A percentile compares a stretch with the other conserved stretches of the same genome.
phyloP scores from a whole-genome alignment of 2,797 vertebrate species.

The Harpagifer antarcticus region DNA sequence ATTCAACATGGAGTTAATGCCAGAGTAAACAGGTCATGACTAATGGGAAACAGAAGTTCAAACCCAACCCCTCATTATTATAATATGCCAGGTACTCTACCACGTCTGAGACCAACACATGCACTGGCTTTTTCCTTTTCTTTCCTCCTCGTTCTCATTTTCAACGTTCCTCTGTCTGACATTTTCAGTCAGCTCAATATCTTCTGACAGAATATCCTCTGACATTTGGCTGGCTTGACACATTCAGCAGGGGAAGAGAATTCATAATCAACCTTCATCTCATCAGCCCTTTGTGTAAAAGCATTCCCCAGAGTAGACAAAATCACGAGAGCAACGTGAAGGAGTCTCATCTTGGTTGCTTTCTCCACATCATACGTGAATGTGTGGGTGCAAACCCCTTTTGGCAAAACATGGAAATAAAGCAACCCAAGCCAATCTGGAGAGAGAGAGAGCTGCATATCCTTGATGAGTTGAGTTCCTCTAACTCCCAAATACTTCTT shows the following conservation, averaged over 20 bases:
- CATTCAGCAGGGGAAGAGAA: constrained; percentile 67
- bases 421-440: constrained; percentile 36
- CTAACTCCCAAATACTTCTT: constrained; percentile 48
- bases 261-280: constrained; percentile 71
- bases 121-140: constrained; percentile 49
- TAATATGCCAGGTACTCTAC: constrained; percentile 46
- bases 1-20: constrained; percentile 29
- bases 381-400: constrained; percentile 64
- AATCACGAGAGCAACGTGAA: constrained; percentile 42
- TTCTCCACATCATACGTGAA: constrained; percentile 41
- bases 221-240: constrained; percentile 79
- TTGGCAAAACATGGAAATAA: constrained; percentile 60
- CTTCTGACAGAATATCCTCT: constrained; percentile 77
- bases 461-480: constrained; percentile 60
- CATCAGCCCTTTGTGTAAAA: constrained; percentile 61
- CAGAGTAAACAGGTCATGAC: constrained; percentile 61
- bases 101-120: constrained; percentile 34
- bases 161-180: constrained; percentile 71
- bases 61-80: constrained; percentile 32
- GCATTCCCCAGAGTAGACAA: constrained; percentile 42
- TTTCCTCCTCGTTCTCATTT: constrained; percentile 51
- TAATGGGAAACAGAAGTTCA: constrained; percentile 38
- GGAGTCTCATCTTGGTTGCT: constrained; percentile 39
- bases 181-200: constrained; percentile 81
- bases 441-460: constrained; percentile 37